A percentile compares a stretch with the other conserved stretches of the same genome.
phyloP scores from a whole-genome alignment of 2,113 vertebrate species.

The Cyphomyrus plagiostoma region DNA sequence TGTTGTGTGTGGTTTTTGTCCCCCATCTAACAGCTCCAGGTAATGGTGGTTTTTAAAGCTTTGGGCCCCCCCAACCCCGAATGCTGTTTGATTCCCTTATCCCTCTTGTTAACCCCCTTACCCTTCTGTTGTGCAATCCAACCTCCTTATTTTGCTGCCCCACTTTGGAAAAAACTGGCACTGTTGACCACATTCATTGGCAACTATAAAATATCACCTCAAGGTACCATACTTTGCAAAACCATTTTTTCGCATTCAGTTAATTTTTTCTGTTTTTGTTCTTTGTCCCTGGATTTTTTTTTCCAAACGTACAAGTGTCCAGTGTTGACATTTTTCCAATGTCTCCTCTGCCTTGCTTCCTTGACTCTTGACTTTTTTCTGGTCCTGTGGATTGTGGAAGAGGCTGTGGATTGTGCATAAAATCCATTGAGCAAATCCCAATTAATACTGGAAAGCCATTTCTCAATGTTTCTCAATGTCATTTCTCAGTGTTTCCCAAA shows the following conservation, averaged over 20 bases:
- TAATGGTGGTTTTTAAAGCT: conserved; percentile 76
- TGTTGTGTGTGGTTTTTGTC: conserved; percentile 58
- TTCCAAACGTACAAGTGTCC: conserved; percentile 16
- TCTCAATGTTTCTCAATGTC: too few relatives aligned
- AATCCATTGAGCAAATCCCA: not conserved
- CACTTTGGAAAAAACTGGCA: conserved; percentile 58
- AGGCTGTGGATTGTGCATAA: not conserved
- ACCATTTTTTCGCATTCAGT: conserved; percentile 30
- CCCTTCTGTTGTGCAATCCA: conserved; percentile 68
- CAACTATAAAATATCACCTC: conserved; percentile 61
- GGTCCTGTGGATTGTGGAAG: conserved; percentile 27
- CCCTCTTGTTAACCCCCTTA: conserved; percentile 57
- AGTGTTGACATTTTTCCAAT: conserved; percentile 59
- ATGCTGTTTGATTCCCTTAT: not conserved
- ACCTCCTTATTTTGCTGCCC: conserved; percentile 65
- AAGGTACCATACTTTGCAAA: not conserved
- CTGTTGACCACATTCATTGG: conserved; percentile 64
- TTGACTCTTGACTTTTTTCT: not conserved
- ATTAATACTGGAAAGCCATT: not conserved
- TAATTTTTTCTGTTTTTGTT: not conserved
- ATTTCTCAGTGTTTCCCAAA: not conserved
- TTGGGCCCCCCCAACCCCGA: conserved; percentile 36
- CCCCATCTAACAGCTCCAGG: conserved; percentile 76
- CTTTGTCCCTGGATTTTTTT: not conserved
- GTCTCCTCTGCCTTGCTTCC: conserved; percentile 31